Evolutionary conservation across 2,888 invertebrate species (phyloP), one percentile per base, ranked within the genome.

Genomic region (Operophtera brumata): DNA sequence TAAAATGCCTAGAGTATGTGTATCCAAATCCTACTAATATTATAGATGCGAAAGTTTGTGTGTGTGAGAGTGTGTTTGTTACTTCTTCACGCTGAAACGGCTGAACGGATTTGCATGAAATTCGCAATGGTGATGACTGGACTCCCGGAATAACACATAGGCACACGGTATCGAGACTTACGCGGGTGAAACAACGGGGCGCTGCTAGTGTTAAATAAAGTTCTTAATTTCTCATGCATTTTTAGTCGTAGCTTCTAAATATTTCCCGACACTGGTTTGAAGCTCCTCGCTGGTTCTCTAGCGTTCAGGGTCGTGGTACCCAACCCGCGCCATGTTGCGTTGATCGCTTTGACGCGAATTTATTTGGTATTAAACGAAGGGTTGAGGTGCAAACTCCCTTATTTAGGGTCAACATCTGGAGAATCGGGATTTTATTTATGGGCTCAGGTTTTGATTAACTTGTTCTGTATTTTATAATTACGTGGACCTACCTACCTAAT

Each of bases 331-430:
- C 90, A 87, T 87, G 74, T 86, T 89, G 89, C 65, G 71, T 65
- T 86, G 90, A 90, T 87, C 78, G 86, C 80, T 80, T n/a, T 73
- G 86, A 83, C 84, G 77, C 74, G 77, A 86, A 88, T 88, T 89
- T 87, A 88, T 87, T 82, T 75, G 71, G 73, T 80, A 86, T 84
- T 86, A 84, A 84, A 79, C 77, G 79, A 84, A 85, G 86, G 86
- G 85, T 86, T 86, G 78, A 84, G 81, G 83, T 85, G 83, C 73
- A 70, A 82, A 80, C 67, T 57, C 62, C 62, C 68, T 81, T 83
- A 82, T 84, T 84, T 82, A 83, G 78, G 67, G 70, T 67, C 75
- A 73, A 74, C 83, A 80, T 76, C 80, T 81, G 80, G 69, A 62
- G 62, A 71, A 75, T 72, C 70, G 68, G 68, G 70, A 72, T 74